These are phyloP conservation scores for Lamproptera curius DNA, from an alignment of 2,888 invertebrate species.

Conservation along the genomic window DNA sequence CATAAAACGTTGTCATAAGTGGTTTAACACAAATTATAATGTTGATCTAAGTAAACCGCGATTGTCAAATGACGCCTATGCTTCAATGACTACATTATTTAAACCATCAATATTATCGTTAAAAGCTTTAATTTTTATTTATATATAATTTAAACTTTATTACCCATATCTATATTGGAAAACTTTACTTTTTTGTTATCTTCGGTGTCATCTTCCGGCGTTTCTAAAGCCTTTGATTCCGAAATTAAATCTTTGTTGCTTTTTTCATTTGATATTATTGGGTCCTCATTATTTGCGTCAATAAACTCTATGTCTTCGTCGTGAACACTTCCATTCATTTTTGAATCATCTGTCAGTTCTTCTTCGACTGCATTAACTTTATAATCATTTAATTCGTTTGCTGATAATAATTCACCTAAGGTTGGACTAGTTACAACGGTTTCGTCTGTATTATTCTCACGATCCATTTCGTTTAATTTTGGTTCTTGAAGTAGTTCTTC, in stretches of 20 bases:
- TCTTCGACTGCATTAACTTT: conserved; percentile 28
- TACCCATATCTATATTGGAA: conserved; percentile 51
- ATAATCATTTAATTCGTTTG: conserved; percentile 22
- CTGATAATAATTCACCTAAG: neutral
- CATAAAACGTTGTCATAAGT: too few relatives aligned
- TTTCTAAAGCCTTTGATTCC: conserved; percentile 27
- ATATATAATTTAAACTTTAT: conserved; percentile 35
- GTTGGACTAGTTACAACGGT: neutral
- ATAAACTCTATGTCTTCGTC: neutral
- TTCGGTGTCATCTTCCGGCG: conserved; percentile 34
- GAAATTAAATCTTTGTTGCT: conserved; percentile 2
- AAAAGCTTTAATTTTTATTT: too few relatives aligned
- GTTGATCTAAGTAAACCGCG: too few relatives aligned
- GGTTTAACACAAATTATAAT: too few relatives aligned
- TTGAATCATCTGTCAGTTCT: conserved; percentile 17
- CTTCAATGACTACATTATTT: too few relatives aligned
- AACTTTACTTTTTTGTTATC: conserved; percentile 55
- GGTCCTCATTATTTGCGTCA: neutral
- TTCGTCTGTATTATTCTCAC: neutral
- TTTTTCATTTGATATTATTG: neutral
- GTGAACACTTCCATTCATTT: neutral
- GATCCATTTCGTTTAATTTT: neutral
- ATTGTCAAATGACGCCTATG: too few relatives aligned
- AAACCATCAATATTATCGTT: too few relatives aligned
- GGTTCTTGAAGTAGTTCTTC: neutral